Evolutionary conservation across 1,140 invertebrate species (phyloP).

Genomic region (Plutomurus gul): DNA sequence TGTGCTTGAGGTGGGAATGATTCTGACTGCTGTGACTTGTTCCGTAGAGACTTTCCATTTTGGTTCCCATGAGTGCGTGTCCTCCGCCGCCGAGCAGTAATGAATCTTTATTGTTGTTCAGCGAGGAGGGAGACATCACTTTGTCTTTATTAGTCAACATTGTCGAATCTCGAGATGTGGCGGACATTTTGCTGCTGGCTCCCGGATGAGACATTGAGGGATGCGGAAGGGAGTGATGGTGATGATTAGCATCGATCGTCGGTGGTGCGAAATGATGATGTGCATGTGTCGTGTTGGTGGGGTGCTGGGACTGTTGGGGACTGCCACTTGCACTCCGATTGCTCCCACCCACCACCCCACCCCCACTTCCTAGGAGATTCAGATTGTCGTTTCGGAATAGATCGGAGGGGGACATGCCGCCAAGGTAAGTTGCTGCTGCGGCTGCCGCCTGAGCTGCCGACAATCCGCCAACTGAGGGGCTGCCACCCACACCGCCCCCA

Average conservation of each 20-base stretch:
- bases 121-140: constrained; percentile 2
- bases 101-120: constrained; percentile 23
- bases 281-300: not conserved
- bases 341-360: constrained; percentile 28
- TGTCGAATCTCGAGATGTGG: not conserved
- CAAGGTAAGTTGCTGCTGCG: constrained; percentile 30
- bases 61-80: too few relatives aligned
- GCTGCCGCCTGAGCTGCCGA: not conserved
- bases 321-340: constrained; percentile 34
- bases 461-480: not conserved
- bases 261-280: constrained; percentile 16
- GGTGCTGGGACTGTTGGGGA: constrained; percentile 18
- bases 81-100: not conserved
- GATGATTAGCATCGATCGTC: not conserved
- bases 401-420: constrained; percentile 40
- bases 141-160: not conserved
- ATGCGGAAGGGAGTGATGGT: constrained; percentile 1
- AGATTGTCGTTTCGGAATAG: constrained; percentile 51
- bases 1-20: not conserved
- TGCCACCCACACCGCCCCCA: not conserved
- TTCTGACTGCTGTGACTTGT: not conserved
- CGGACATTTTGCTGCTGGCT: constrained; percentile 2
- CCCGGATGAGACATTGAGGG: not conserved
- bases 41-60: not conserved
- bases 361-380: constrained; percentile 19